These are phyloP conservation scores for Sapajus apella DNA, from an alignment of 2,113 vertebrate species.

Conservation along the genomic window DNA sequence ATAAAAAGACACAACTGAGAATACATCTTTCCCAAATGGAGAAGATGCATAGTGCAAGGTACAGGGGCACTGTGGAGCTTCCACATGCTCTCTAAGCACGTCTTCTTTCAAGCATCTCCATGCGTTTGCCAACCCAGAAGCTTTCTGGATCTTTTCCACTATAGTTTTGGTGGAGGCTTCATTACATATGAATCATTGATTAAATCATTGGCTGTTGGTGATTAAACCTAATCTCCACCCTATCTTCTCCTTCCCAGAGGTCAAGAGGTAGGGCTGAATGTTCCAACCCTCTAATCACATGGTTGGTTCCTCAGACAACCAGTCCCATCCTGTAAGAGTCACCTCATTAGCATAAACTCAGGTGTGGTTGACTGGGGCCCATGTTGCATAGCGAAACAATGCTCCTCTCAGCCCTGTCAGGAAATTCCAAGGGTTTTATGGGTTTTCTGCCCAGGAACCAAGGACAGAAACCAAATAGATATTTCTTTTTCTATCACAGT, in stretches of 20 bases:
- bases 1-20: background rate
- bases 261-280: fast-evolving
- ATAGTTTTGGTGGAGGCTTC: background rate
- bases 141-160: fast-evolving
- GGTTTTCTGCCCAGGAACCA: background rate
- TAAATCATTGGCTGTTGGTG: no score
- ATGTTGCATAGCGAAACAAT: background rate
- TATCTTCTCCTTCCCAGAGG: background rate
- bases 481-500: background rate
- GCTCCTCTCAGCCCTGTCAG: background rate
- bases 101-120: background rate
- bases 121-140: background rate
- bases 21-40: background rate
- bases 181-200: background rate
- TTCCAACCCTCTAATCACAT: background rate
- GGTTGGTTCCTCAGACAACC: background rate
- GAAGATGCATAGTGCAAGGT: background rate
- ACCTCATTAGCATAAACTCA: background rate
- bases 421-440: background rate
- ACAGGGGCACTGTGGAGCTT: background rate
- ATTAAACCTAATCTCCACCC: background rate
- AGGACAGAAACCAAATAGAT: background rate
- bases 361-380: background rate
- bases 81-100: background rate
- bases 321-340: background rate